Conservation (phyloP, 2,888 invertebrate genomes). For the Tubulanus polymorphus region DNA sequence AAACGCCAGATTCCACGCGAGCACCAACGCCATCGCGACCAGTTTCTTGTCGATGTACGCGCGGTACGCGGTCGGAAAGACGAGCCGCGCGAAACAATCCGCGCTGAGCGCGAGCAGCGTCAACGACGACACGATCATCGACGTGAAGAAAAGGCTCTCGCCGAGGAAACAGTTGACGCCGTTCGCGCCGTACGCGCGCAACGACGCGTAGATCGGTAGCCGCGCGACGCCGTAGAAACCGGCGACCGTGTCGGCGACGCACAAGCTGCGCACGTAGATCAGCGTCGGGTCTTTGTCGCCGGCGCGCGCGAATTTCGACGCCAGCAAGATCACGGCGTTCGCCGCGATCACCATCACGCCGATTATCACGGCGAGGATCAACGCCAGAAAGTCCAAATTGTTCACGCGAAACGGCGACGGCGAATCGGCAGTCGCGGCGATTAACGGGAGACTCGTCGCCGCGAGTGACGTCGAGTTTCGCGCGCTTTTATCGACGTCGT, state of each 20-base stretch:
- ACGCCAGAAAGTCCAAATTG: slow-evolving; percentile 1
- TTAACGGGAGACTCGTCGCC: no score
- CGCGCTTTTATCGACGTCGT: no score
- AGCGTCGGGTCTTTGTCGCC: slow-evolving; percentile 34
- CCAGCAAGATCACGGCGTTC: slow-evolving; percentile 27
- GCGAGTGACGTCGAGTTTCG: no score
- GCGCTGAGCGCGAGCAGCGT: slow-evolving; percentile 31
- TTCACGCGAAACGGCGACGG: no score
- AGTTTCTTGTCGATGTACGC: slow-evolving; percentile 33
- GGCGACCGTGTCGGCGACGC: slow-evolving; percentile 30
- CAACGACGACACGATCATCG: slow-evolving; percentile 28
- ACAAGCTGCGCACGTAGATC: slow-evolving; percentile 39
- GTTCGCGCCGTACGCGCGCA: background rate
- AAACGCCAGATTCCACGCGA: slow-evolving; percentile 40
- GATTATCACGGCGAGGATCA: slow-evolving; percentile 16
- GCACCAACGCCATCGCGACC: slow-evolving; percentile 31
- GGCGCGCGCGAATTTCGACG: slow-evolving; percentile 28
- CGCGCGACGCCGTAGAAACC: slow-evolving; percentile 38
- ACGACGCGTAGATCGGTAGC: slow-evolving; percentile 21
- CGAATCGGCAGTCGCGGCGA: no score
- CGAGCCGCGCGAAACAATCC: slow-evolving; percentile 32
- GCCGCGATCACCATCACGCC: slow-evolving; percentile 23
- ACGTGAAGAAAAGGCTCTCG: slow-evolving; percentile 38
- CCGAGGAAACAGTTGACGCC: slow-evolving; percentile 37
- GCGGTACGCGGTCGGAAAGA: slow-evolving; percentile 24